Conservation (phyloP, 2,113 vertebrate genomes). For the Scophthalmus maximus region DNA sequence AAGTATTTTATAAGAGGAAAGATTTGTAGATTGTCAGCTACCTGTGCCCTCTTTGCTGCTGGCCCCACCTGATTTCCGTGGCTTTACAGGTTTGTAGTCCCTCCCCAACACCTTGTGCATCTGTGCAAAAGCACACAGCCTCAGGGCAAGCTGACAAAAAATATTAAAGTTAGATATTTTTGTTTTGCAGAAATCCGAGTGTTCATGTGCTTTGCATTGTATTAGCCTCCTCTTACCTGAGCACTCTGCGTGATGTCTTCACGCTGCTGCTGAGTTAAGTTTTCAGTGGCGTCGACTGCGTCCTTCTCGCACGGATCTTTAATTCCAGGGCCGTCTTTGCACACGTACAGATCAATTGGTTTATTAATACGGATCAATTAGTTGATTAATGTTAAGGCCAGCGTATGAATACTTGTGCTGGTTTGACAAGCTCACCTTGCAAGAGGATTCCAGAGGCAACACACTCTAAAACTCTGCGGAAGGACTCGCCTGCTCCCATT, state of each 20-base stretch:
- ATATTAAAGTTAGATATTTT: background rate
- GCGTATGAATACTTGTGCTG: background rate
- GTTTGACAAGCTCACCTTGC: slow-evolving; percentile 81
- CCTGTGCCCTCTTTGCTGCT: slow-evolving; percentile 69
- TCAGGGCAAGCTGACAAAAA: slow-evolving; percentile 88
- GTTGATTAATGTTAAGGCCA: background rate
- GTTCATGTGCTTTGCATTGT: background rate
- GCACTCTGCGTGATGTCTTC: slow-evolving; percentile 97
- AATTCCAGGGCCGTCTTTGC: slow-evolving; percentile 89
- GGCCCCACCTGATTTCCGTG: slow-evolving; percentile 84
- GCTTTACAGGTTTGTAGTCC: slow-evolving; percentile 88
- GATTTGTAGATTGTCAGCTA: slow-evolving; percentile 2
- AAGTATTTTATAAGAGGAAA: background rate
- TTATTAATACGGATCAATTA: background rate
- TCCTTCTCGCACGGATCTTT: slow-evolving; percentile 97
- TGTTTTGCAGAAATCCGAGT: background rate
- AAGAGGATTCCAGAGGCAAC: slow-evolving; percentile 95
- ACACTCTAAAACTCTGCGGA: slow-evolving; percentile 94
- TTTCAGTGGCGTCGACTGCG: slow-evolving; percentile 85
- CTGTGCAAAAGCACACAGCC: slow-evolving; percentile 94
- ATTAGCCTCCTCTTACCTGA: slow-evolving; percentile 79
- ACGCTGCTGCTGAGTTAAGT: slow-evolving; percentile 90
- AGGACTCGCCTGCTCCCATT: slow-evolving; percentile 92
- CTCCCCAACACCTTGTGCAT: slow-evolving; percentile 95
- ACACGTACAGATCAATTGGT: slow-evolving; percentile 13